Conservation (phyloP, 2,888 invertebrate species). For the Clostera curtula region DNA sequence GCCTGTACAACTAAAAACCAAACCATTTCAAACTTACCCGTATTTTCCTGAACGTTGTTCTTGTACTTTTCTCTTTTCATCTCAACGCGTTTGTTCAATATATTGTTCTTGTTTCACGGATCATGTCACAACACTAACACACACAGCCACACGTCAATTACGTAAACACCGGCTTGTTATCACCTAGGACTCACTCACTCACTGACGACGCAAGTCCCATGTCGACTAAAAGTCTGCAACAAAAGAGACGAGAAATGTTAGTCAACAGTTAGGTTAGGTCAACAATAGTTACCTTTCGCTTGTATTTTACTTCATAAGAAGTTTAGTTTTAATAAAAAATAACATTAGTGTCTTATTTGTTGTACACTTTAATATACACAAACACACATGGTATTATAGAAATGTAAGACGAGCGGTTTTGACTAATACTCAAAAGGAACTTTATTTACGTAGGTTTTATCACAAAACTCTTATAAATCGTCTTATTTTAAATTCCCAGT, state of each 20-base stretch:
- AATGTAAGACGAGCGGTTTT: no score
- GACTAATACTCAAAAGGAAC: no score
- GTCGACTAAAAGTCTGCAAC: conserved; percentile 35
- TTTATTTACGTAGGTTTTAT: no score
- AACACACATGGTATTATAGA: no score
- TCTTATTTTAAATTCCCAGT: no score
- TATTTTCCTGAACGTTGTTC: conserved; percentile 42
- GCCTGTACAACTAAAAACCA: no score
- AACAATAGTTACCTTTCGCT: conserved; percentile 22
- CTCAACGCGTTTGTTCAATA: conserved; percentile 48
- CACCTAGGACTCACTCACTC: conserved; percentile 28
- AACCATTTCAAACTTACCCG: conserved; percentile 36
- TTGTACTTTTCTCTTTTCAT: conserved; percentile 74
- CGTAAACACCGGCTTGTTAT: conserved; percentile 33
- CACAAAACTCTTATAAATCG: no score
- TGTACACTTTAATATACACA: no score
- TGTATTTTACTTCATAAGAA: no score
- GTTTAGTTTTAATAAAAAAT: no score
- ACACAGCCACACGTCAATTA: conserved; percentile 30
- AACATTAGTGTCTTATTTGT: no score
- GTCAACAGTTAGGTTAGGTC: not conserved
- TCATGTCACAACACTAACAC: conserved; percentile 45
- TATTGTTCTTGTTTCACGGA: conserved; percentile 41
- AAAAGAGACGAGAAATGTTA: conserved; percentile 19
- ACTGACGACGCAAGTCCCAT: conserved; percentile 27